Conservation (phyloP, 2,888 invertebrate species). For the Listrodromus nycthemerus region DNA sequence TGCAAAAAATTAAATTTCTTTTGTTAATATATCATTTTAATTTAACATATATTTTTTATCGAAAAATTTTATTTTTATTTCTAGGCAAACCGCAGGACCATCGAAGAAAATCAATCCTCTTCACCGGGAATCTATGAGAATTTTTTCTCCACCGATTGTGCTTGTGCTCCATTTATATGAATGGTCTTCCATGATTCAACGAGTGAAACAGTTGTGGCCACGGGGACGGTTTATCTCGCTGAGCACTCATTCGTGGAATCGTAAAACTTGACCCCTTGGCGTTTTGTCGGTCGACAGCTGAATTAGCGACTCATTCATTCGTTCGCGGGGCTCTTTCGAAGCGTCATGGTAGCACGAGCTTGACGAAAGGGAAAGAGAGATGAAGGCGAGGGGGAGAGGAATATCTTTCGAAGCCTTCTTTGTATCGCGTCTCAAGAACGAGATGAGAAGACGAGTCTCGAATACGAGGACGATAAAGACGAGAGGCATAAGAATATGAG, state of each 20-base stretch:
- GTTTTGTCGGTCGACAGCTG: constrained; percentile 66
- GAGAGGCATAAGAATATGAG: constrained; percentile 41
- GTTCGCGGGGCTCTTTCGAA: constrained; percentile 52
- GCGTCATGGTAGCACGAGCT: constrained; percentile 32
- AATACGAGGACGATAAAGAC: constrained; percentile 33
- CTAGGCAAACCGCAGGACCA: not conserved
- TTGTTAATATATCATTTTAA: no score
- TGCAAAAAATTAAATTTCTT: no score
- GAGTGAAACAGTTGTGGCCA: constrained; percentile 30
- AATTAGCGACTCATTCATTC: constrained; percentile 71
- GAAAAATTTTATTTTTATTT: not conserved
- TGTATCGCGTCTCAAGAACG: constrained; percentile 34
- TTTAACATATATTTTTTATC: not conserved
- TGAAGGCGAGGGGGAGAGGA: constrained; percentile 5
- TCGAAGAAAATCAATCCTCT: not conserved
- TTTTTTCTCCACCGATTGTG: not conserved
- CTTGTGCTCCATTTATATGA: not conserved
- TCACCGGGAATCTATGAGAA: not conserved
- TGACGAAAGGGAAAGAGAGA: constrained; percentile 29
- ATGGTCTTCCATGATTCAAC: constrained; percentile 30
- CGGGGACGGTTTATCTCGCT: constrained; percentile 40
- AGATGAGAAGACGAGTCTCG: constrained; percentile 21
- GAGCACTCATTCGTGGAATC: constrained; percentile 66
- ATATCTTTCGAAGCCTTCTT: constrained; percentile 3
- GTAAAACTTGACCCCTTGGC: constrained; percentile 71